Evolutionary conservation across 2,113 vertebrate species (phyloP), one percentile per base, ranked within the genome.

Genomic region (Herpetotheres cachinnans): DNA sequence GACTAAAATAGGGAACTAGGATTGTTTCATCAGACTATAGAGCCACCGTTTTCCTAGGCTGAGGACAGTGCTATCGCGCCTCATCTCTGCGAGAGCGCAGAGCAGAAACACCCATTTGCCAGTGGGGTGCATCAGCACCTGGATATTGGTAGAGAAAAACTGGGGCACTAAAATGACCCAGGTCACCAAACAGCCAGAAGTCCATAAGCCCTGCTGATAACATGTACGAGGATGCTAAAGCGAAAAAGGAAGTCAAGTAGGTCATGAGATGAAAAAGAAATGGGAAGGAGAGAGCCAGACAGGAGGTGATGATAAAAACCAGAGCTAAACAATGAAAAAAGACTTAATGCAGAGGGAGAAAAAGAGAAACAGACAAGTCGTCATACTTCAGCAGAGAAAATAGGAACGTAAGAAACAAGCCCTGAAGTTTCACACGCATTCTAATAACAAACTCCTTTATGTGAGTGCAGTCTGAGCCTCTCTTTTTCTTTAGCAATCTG

Each of bases 121-220:
- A 26, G 13, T 30, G 25, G 6, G 19, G 16, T 59, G 13, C 7
- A 17, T 10, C 26, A 61, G 19, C 30, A 54, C 13, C 32, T n/a
- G 29, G 11, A 8, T 27, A 54, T 5, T 0, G 0, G n/a, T 44
- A 67, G 2, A 44, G n/a, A 77, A 73, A 80, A 91, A 38, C 1
- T 32, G 29, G 8, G 84, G 16, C 40, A 24, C 42, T 66, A 55
- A 78, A 92, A 78, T 25, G 9, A 26, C n/a, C 40, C 25, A 46
- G 40, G 36, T 58, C 30, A 24, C 27, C 32, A 34, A 84, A 40
- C 3, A 78, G 3, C 30, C 40, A 47, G 21, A 76, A 70, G 22
- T 61, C 25, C 11, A 9, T 40, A 82, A 84, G 17, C 8, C 30
- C 22, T 73, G 6, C 11, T 86, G 30, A 22, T 65, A 77, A 77